Conservation (phyloP, 1,140 invertebrate genomes). For the Ceratoteleas bidentatus region DNA sequence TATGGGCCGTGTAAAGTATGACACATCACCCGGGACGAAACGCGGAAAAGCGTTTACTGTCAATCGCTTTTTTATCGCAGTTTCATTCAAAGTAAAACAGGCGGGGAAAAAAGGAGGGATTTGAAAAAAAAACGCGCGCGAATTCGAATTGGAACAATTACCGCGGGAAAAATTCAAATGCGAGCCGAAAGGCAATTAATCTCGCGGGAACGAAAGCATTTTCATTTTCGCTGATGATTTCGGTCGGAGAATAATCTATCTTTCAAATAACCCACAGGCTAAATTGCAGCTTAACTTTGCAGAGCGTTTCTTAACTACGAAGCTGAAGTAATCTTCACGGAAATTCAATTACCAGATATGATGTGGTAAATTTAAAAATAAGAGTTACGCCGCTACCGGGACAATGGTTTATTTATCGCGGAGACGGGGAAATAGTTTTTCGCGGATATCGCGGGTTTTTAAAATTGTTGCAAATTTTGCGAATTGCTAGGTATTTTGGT, state of each 20-base stretch:
- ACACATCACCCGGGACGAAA: constrained; percentile 20
- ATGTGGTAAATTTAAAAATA: constrained; percentile 75
- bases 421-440: no score
- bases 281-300: constrained; percentile 66
- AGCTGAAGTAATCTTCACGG: constrained; percentile 75
- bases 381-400: constrained; percentile 70
- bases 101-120: constrained; percentile 19
- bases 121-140: no score
- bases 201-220: constrained; percentile 76
- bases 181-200: constrained; percentile 62
- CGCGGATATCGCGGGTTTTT: no score
- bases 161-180: constrained; percentile 58
- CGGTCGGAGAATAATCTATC: constrained; percentile 78
- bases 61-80: constrained; percentile 21
- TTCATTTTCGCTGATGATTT: constrained; percentile 79
- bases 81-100: constrained; percentile 5
- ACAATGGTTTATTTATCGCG: constrained; percentile 36
- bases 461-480: no score
- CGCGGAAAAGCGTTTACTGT: constrained; percentile 19
- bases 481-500: no score
- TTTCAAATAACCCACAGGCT: constrained; percentile 78
- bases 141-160: no score
- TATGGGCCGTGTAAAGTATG: constrained; percentile 51
- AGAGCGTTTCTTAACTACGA: constrained; percentile 69
- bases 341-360: constrained; percentile 77